Evolutionary conservation across 2,888 invertebrate species (phyloP).

Genomic region (Tanytarsus gracilentus): DNA sequence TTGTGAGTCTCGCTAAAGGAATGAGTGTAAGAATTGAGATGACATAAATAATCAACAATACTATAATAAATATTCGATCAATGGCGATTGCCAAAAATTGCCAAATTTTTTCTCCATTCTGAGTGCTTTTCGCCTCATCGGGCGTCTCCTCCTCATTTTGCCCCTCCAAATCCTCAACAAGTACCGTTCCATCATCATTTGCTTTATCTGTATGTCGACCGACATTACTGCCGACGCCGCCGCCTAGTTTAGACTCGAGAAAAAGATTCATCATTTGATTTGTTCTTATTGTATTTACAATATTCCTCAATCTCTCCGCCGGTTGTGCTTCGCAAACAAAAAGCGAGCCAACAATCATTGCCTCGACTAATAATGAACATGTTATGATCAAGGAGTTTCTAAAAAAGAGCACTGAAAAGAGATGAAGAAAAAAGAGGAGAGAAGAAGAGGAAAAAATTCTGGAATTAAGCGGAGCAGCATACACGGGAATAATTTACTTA

Average conservation of each 20-base stretch:
- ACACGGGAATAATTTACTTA: background rate
- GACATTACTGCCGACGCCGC: too few relatives aligned
- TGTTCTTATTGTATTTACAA: background rate
- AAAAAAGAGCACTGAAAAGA: slow-evolving; percentile 3
- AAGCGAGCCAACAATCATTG: background rate
- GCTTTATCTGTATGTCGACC: background rate
- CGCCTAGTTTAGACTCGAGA: too few relatives aligned
- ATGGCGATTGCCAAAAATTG: background rate
- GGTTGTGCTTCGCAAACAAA: background rate
- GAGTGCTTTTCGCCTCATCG: background rate
- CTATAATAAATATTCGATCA: background rate
- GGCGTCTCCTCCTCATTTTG: too few relatives aligned
- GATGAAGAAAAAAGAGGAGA: background rate
- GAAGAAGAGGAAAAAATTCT: background rate
- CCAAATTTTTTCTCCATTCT: background rate
- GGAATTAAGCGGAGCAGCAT: background rate
- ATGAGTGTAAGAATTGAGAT: background rate
- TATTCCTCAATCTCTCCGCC: background rate
- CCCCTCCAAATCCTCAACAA: background rate
- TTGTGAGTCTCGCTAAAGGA: background rate
- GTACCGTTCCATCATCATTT: background rate
- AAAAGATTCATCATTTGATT: slow-evolving; percentile 7
- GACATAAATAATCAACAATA: background rate
- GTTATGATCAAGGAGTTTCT: slow-evolving; percentile 16
- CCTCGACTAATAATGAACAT: background rate